Base-by-base conservation (phyloP, 2,113 vertebrate species). In the Equus przewalskii region DNA sequence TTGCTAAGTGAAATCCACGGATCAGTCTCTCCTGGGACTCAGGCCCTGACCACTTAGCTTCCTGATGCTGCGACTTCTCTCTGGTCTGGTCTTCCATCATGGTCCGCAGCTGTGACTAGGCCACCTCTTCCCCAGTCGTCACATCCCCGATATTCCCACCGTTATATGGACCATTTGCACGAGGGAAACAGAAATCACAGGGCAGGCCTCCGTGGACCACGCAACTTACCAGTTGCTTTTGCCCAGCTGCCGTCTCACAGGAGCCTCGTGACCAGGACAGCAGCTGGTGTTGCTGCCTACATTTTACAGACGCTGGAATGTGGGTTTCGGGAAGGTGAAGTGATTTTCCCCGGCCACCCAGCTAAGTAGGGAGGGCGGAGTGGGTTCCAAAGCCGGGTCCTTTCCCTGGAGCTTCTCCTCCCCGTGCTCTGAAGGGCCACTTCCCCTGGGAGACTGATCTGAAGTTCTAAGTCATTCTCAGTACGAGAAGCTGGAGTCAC, bases 81-180 rank as follows among this genome's bases (percentile, higher is more conserved):
- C 60, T 21, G 5, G 4, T 10, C 30, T 33, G 0, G 15, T 33
- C 60, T 67, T 30, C 11, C 2, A 7, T 36, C 33, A 5, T 73
- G 5, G n/a, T 49, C 46, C 30, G 30, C 51, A 21, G 2, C 26
- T 3, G 19, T 56, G n/a, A 14, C n/a, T 30, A 3, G 7, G 24
- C 30, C 46, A 6, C 36, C 21, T 64, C 82, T 24, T 70, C 44
- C 64, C 64, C 18, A 1, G 10, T 22, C 21, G 14, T 22, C 15
- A 1, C 44, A 36, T 44, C 46, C 9, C 21, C 9, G 3, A 49
- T 0, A 18, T n/a, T 81, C 62, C 76, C 46, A 13, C 44, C 44
- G 6, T 11, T 0, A 2, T 6, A 3, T 0, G 19, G 26, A 1
- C 54, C 22, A 0, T 15, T 13, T 15, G 49, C 81, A 33, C 0